A percentile compares a stretch with the other conserved stretches of the same genome.
Conservation (phyloP, 2,113 vertebrate genomes). For the Lepidothrix coronata region DNA sequence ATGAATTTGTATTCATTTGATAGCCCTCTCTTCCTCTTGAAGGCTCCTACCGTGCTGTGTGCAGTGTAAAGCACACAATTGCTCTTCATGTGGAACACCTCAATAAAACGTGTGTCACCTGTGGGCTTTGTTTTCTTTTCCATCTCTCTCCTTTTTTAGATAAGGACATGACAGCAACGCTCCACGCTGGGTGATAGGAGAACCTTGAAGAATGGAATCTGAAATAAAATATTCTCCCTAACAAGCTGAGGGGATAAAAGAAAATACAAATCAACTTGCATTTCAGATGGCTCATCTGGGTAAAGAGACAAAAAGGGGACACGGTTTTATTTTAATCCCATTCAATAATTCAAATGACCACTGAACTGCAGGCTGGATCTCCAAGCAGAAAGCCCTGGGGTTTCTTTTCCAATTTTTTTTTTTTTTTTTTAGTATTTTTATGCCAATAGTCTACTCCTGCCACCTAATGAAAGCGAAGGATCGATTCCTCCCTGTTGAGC, state of each 20-base stretch:
- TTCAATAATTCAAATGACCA: constrained; percentile 76
- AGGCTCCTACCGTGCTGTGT: constrained; percentile 46
- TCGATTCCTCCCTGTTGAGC: constrained; percentile 64
- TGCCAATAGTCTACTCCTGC: constrained; percentile 64
- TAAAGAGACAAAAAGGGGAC: constrained; percentile 63
- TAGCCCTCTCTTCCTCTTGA: constrained; percentile 48
- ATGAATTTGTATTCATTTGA: constrained; percentile 65
- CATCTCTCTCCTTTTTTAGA: constrained; percentile 49
- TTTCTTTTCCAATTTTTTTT: neutral
- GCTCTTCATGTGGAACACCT: constrained; percentile 61
- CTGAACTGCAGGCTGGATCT: constrained; percentile 40
- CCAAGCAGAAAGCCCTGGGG: constrained; percentile 62
- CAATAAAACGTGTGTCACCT: constrained; percentile 65
- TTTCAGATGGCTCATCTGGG: constrained; percentile 64
- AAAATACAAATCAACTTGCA: constrained; percentile 71
- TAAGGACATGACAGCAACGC: constrained; percentile 56
- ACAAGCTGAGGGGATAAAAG: constrained; percentile 69
- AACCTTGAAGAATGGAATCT: constrained; percentile 66
- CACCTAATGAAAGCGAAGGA: constrained; percentile 62
- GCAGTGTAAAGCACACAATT: constrained; percentile 60
- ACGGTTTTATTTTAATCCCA: constrained; percentile 66
- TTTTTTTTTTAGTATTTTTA: constrained; percentile 60
- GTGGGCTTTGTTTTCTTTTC: constrained; percentile 71
- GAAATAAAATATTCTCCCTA: constrained; percentile 67
- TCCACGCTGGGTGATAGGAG: constrained; percentile 57